A percentile compares a stretch with the other conserved stretches of the same genome.
phyloP scores from a whole-genome alignment of 1,140 invertebrate genomes.

The Lasaia peninsularis region DNA sequence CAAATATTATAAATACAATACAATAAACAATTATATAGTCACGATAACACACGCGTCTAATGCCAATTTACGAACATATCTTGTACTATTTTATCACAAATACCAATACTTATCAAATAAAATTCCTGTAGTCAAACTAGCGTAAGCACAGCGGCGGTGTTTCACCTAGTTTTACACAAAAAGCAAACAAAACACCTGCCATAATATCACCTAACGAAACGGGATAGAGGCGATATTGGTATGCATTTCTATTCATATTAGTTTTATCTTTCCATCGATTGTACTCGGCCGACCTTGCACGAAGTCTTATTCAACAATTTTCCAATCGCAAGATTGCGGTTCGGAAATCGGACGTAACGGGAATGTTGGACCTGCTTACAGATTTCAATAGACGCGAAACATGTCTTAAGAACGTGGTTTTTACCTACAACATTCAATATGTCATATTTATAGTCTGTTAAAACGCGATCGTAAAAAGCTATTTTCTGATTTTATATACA shows the following conservation, averaged over 20 bases:
- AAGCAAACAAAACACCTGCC: neutral
- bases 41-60: neutral
- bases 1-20: too few species aligned
- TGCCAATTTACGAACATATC: neutral
- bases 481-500: too few species aligned
- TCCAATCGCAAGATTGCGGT: conserved; percentile 48
- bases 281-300: conserved; percentile 43
- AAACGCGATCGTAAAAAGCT: too few species aligned
- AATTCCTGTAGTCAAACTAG: neutral
- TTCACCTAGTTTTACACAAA: neutral
- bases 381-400: conserved; percentile 12
- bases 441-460: too few species aligned
- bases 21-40: too few species aligned
- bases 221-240: neutral
- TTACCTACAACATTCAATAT: neutral
- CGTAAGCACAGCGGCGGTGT: neutral
- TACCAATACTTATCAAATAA: neutral
- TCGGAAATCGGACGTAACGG: conserved; percentile 54
- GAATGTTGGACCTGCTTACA: conserved; percentile 23
- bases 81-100: neutral
- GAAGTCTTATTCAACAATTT: conserved; percentile 54
- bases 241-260: conserved; percentile 2
- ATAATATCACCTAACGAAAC: neutral
- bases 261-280: conserved; percentile 16
- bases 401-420: conserved; percentile 8